phyloP scores from a whole-genome alignment of 2,888 invertebrate genomes.

The Lithophane leautieri region DNA sequence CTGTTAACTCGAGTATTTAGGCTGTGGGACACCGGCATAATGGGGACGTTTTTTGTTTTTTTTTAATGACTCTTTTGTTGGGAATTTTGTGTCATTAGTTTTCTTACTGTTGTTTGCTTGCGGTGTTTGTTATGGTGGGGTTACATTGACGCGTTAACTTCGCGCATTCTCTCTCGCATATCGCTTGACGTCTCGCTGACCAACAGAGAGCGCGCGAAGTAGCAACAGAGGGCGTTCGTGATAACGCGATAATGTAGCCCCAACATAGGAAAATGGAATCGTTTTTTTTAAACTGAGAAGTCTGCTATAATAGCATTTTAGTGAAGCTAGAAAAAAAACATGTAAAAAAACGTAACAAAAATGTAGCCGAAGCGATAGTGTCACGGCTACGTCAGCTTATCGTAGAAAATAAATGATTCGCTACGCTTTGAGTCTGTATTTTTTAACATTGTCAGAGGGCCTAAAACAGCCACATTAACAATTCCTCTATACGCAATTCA shows the following conservation, averaged over 20 bases:
- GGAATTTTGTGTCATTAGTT: conserved; percentile 15
- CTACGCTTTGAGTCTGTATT: neutral
- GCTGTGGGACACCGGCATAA: conserved; percentile 52
- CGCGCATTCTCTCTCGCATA: too few relatives aligned
- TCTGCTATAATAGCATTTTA: neutral
- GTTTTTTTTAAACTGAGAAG: neutral
- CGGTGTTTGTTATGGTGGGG: neutral
- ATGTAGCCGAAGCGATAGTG: neutral
- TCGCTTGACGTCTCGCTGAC: too few relatives aligned
- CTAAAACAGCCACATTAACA: too few relatives aligned
- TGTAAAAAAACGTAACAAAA: neutral
- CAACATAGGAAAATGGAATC: neutral
- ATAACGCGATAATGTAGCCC: too few relatives aligned
- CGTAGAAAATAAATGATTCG: conserved; percentile 7
- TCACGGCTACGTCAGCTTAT: conserved; percentile 1
- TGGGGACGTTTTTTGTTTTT: conserved; percentile 28
- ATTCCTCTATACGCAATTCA: too few relatives aligned
- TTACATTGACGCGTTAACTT: too few relatives aligned
- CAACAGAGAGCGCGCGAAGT: too few relatives aligned
- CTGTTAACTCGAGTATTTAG: conserved; percentile 65
- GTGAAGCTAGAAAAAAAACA: neutral
- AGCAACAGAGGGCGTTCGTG: too few relatives aligned
- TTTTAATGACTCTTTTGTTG: conserved; percentile 52
- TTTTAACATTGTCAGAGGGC: neutral
- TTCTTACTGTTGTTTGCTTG: neutral